Base-by-base conservation (phyloP, 2,797 vertebrate species). In the Sternotherus odoratus region DNA sequence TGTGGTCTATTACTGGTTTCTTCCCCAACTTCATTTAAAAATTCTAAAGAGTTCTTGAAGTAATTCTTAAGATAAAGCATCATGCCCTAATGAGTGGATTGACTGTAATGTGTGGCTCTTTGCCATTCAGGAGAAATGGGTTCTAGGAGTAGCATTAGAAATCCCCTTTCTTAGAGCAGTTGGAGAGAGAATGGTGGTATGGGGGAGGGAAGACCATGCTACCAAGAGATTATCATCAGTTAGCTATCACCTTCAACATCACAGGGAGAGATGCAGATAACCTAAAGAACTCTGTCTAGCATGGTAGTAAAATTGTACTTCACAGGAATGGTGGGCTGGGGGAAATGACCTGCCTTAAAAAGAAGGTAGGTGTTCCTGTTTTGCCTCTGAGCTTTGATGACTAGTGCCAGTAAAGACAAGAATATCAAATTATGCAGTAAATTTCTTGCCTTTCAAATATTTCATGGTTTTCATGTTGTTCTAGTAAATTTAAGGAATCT, bases 401-500 rank as follows among this genome's bases (percentile, higher is more conserved):
- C 49, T 13, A 30, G 17, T 33, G 53, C 24, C 56, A 78, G 26
- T 26, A 54, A 69, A 86, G 77, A 81, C 4, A 17, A 79, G 57
- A 79, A 77, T n/a, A 48, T 1, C 86, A 74, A 19, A 77, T 15
- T 2, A 56, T 89, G 5, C 88, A 21, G 54, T 53, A 60, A 49
- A n/a, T 49, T 83, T 87, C n/a, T 66, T 87, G 57, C 6, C 11
- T 93, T 89, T 86, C 82, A 95, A 85, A 60, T 81, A 21, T 74
- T 90, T 88, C 66, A 53, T 39, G n/a, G 30, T 28, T 2, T 77
- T 11, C 56, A 1, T 85, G 95, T 17, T 91, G 54, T 92, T 97
- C 86, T 91, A 99, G 99, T 96, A 99, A 99, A 98, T 97, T 99
- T 90, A 99, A 99, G 97, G 99, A 99, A 85, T 98, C 98, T 0